A percentile compares a stretch with the other conserved stretches of the same genome.
These are phyloP conservation scores for Temnothorax unifasciatus DNA, from an alignment of 2,888 invertebrate genomes.

Conservation along the genomic window DNA sequence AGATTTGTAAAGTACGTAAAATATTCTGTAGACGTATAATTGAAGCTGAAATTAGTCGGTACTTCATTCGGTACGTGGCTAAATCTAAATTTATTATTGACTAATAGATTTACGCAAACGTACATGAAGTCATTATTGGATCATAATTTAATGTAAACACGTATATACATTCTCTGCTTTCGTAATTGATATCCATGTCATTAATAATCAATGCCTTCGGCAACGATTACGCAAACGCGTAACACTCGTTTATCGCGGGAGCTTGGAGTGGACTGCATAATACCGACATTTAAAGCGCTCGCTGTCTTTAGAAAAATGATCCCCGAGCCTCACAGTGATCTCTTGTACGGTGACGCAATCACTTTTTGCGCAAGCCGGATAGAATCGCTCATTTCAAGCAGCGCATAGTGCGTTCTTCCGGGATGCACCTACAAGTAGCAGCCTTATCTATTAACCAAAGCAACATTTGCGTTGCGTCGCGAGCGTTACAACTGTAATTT, in stretches of 20 bases:
- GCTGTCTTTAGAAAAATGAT: slow-evolving; percentile 20
- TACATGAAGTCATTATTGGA: background rate
- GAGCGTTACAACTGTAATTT: background rate
- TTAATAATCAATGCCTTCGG: slow-evolving; percentile 8
- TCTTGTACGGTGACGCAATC: slow-evolving; percentile 57
- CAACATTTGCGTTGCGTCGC: background rate
- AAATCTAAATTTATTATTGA: background rate
- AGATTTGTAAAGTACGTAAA: background rate
- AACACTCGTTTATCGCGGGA: background rate
- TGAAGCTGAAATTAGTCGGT: background rate
- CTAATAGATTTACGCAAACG: background rate
- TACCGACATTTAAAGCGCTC: slow-evolving; percentile 24
- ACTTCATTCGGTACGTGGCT: background rate
- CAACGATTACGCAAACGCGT: background rate
- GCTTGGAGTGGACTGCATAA: background rate
- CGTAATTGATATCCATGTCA: background rate
- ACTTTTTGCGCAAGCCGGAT: slow-evolving; percentile 51
- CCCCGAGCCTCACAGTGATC: slow-evolving; percentile 49
- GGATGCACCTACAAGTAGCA: slow-evolving; percentile 7
- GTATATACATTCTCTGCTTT: background rate
- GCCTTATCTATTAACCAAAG: background rate
- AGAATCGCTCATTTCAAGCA: slow-evolving; percentile 45
- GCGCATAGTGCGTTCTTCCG: slow-evolving; percentile 21
- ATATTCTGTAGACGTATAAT: no score
- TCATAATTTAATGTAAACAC: background rate